These are phyloP conservation scores for Pammene fasciana DNA, from an alignment of 2,888 invertebrate species.

Conservation along the genomic window DNA sequence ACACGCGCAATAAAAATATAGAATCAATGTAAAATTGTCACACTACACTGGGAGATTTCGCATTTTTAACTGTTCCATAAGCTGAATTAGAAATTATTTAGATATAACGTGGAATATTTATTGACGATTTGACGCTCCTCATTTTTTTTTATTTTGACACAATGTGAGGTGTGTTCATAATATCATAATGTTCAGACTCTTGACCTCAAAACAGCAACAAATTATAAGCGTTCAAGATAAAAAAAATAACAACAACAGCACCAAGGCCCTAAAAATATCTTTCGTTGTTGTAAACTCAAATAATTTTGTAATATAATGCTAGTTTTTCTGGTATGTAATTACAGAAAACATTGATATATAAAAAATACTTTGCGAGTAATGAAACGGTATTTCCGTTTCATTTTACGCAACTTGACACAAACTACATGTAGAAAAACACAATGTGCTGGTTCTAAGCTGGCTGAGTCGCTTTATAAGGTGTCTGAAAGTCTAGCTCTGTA, in stretches of 20 bases:
- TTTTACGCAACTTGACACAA: too few relatives aligned
- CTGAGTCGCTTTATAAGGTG: too few relatives aligned
- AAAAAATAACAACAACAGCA: neutral
- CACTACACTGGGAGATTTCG: slow-evolving; percentile 66
- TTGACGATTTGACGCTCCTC: slow-evolving; percentile 71
- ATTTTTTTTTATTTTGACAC: slow-evolving; percentile 46
- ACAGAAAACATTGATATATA: too few relatives aligned
- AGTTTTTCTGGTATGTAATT: too few relatives aligned
- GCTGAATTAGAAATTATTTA: slow-evolving; percentile 55
- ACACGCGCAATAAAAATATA: slow-evolving; percentile 45
- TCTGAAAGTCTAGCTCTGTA: too few relatives aligned
- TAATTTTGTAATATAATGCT: too few relatives aligned
- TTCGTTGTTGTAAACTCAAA: neutral
- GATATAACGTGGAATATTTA: slow-evolving; percentile 69
- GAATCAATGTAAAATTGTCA: slow-evolving; percentile 48
- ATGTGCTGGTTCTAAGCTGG: too few relatives aligned
- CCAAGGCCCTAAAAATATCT: too few relatives aligned
- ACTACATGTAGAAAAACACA: too few relatives aligned
- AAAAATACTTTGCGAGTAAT: too few relatives aligned
- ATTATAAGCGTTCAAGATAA: neutral
- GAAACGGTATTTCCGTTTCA: too few relatives aligned
- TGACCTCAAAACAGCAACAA: neutral
- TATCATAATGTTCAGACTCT: too few relatives aligned
- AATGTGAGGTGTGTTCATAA: slow-evolving; percentile 40
- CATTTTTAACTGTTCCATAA: slow-evolving; percentile 61